Evolutionary conservation across 2,113 vertebrate genomes (phyloP).

Genomic region (Speoplatyrhinus poulsoni): DNA sequence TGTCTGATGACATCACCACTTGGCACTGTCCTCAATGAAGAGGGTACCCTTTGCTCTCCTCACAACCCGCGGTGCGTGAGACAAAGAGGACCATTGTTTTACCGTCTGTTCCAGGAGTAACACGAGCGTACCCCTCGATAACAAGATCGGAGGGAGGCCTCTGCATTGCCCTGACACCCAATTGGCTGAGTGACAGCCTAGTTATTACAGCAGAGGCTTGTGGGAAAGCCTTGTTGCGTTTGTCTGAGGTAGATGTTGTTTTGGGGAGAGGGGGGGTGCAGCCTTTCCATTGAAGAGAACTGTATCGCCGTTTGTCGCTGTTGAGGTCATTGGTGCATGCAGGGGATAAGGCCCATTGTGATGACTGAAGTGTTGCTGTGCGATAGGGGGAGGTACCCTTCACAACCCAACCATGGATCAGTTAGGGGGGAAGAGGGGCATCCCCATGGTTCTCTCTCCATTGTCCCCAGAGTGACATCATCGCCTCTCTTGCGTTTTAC

Average conservation of each 20-base stretch:
- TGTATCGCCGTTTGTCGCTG: constrained; percentile 49
- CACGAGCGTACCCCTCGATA: constrained; percentile 50
- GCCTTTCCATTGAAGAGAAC: constrained; percentile 38
- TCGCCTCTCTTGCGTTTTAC: constrained; percentile 45
- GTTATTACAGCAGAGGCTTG: constrained; percentile 56
- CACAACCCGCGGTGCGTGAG: constrained; percentile 30
- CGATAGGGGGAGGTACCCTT: constrained; percentile 14
- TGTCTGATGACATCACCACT: constrained; percentile 35
- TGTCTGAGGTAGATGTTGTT: background rate
- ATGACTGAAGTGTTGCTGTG: constrained; percentile 20
- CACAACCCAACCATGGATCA: background rate
- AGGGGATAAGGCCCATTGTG: constrained; percentile 32
- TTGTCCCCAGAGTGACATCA: constrained; percentile 48
- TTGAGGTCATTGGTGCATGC: constrained; percentile 35
- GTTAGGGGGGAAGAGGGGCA: constrained; percentile 11
- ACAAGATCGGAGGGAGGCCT: constrained; percentile 48
- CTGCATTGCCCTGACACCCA: constrained; percentile 44
- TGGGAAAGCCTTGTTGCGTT: constrained; percentile 41
- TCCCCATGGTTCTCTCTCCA: background rate
- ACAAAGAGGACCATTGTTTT: constrained; percentile 74
- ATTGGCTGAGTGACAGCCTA: constrained; percentile 56
- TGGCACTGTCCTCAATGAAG: constrained; percentile 44
- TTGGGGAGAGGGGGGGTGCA: background rate
- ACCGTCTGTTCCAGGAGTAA: constrained; percentile 40
- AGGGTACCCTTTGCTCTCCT: constrained; percentile 39